These are phyloP conservation scores for Riparia riparia DNA, from an alignment of 2,113 vertebrate species.

Conservation along the genomic window DNA sequence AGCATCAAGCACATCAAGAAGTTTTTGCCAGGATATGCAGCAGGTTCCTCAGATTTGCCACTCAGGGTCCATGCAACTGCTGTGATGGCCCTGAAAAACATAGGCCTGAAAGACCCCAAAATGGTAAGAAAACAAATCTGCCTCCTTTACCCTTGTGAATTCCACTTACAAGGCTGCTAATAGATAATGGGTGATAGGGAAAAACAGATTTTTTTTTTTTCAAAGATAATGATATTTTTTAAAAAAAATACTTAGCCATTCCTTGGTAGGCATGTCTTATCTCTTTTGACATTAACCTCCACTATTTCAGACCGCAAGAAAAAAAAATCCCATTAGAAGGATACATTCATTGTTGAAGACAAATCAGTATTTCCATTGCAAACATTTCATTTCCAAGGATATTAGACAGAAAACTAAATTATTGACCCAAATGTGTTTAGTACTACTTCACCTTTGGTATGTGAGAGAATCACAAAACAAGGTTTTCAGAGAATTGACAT, in stretches of 20 bases:
- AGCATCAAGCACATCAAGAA: conserved; percentile 73
- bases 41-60: conserved; percentile 7
- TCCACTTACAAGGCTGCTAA: neutral
- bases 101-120: conserved; percentile 58
- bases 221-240: neutral
- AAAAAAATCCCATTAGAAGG: conserved; percentile 17
- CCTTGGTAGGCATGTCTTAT: neutral
- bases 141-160: neutral
- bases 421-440: conserved; percentile 38
- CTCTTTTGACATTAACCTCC: conserved; percentile 9
- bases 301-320: neutral
- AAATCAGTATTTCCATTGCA: conserved; percentile 22
- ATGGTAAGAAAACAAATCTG: conserved; percentile 52
- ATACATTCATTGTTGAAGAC: neutral
- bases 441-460: conserved; percentile 33
- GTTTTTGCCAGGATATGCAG: conserved; percentile 61
- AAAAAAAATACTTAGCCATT: neutral
- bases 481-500: conserved; percentile 38
- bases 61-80: conserved; percentile 18
- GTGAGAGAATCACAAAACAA: conserved; percentile 45
- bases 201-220: neutral
- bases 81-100: conserved; percentile 64
- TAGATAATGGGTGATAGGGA: neutral
- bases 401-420: conserved; percentile 33
- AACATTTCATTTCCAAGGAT: conserved; percentile 29